Evolutionary conservation across 92 coral and sea anemone genomes (phyloP).

Genomic region (Porites rus): DNA sequence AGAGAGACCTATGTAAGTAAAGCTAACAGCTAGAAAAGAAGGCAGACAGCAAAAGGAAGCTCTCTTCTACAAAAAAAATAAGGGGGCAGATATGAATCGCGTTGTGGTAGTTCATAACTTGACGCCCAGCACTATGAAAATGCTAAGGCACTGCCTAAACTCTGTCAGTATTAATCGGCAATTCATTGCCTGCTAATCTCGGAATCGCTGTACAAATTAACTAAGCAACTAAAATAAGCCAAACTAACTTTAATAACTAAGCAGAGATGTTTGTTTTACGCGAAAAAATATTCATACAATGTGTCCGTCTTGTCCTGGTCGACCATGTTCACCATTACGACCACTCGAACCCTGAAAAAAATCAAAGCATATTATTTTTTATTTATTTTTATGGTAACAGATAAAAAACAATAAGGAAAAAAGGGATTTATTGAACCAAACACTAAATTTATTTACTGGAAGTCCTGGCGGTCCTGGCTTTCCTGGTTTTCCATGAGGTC

Average conservation of each 20-base stretch:
- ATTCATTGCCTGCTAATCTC: too few relatives aligned
- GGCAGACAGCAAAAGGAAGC: too few relatives aligned
- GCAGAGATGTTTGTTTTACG: neutral
- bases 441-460: conserved; percentile 4
- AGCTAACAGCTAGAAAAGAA: too few relatives aligned
- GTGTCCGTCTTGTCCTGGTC: conserved; percentile 26
- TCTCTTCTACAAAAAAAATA: too few relatives aligned
- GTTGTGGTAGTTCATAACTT: too few relatives aligned
- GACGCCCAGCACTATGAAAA: too few relatives aligned
- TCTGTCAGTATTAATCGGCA: too few relatives aligned
- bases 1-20: too few relatives aligned
- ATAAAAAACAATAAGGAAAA: neutral
- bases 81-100: too few relatives aligned
- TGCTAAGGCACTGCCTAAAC: too few relatives aligned
- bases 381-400: neutral
- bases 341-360: conserved; percentile 20
- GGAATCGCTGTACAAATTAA: too few relatives aligned
- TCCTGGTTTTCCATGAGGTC: conserved; percentile 25
- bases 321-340: conserved; percentile 14
- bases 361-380: neutral
- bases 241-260: neutral
- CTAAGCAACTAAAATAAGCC: too few relatives aligned
- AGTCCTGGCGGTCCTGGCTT: conserved; percentile 45
- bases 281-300: neutral
- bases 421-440: neutral